These are phyloP conservation scores for Chunga burmeisteri DNA, from an alignment of 2,113 vertebrate species.

Conservation along the genomic window DNA sequence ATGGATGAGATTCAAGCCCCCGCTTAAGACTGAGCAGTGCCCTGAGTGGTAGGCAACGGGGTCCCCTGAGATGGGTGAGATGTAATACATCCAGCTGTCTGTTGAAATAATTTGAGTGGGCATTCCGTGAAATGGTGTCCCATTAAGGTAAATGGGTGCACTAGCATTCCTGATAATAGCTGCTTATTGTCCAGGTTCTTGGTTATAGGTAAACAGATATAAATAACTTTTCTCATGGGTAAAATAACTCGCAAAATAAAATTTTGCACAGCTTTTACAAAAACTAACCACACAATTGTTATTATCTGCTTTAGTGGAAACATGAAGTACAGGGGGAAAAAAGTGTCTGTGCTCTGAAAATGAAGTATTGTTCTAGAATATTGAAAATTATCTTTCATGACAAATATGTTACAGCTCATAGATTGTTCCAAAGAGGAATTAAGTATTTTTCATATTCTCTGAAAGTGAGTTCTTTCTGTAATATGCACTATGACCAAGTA, in stretches of 20 bases:
- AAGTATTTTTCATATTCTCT: not conserved
- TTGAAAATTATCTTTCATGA: not conserved
- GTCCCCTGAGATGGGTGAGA: not conserved
- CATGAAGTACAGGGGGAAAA: not conserved
- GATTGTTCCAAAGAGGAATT: not conserved
- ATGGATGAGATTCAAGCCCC: not conserved
- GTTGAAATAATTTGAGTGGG: not conserved
- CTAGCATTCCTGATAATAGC: not conserved
- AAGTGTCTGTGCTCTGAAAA: not conserved
- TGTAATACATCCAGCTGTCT: not conserved
- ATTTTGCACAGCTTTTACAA: not conserved
- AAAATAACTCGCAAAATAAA: not conserved
- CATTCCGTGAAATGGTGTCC: not conserved
- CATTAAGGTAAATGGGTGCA: not conserved
- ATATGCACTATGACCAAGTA: not conserved
- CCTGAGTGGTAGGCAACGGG: not conserved
- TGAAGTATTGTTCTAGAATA: not conserved
- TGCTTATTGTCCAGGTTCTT: not conserved
- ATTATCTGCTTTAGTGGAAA: not conserved
- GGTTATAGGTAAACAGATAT: not conserved
- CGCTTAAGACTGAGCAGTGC: not conserved
- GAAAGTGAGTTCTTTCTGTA: not conserved
- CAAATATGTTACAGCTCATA: not conserved
- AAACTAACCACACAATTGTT: accelerated
- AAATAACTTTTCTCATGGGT: not conserved